These are phyloP conservation scores for Dipodomys spectabilis DNA, from an alignment of 2,113 vertebrate species.

Conservation along the genomic window DNA sequence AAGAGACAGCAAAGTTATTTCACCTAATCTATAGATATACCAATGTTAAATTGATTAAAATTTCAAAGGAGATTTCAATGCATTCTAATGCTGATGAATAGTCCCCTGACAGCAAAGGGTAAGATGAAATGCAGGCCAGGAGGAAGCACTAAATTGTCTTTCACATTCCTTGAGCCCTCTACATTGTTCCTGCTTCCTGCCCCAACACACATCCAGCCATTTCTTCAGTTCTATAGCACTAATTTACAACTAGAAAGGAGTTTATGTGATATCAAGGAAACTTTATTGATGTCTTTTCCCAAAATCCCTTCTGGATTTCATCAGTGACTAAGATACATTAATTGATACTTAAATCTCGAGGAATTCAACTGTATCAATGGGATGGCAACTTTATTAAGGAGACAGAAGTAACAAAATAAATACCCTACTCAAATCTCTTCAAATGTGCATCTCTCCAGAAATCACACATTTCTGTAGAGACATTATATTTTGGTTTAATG, in stretches of 20 bases:
- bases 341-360: background rate
- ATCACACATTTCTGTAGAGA: background rate
- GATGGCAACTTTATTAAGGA: background rate
- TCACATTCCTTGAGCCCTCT: background rate
- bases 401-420: background rate
- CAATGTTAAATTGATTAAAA: slow-evolving; percentile 80
- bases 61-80: slow-evolving; percentile 75
- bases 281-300: background rate
- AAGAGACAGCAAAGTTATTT: slow-evolving; percentile 79
- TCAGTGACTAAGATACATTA: background rate
- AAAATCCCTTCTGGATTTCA: background rate
- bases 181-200: background rate
- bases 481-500: background rate
- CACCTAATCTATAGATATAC: slow-evolving; percentile 78
- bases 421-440: background rate
- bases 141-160: slow-evolving; percentile 71
- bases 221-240: slow-evolving; percentile 56
- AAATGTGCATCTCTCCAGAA: background rate
- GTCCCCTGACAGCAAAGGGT: slow-evolving; percentile 73
- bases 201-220: slow-evolving; percentile 50
- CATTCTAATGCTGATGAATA: slow-evolving; percentile 75
- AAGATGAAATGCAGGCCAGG: slow-evolving; percentile 64
- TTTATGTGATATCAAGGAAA: slow-evolving; percentile 16
- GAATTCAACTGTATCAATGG: background rate
- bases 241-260: slow-evolving; percentile 73